Conservation (phyloP, 2,113 vertebrate species). For the Bostrychus sinensis region DNA sequence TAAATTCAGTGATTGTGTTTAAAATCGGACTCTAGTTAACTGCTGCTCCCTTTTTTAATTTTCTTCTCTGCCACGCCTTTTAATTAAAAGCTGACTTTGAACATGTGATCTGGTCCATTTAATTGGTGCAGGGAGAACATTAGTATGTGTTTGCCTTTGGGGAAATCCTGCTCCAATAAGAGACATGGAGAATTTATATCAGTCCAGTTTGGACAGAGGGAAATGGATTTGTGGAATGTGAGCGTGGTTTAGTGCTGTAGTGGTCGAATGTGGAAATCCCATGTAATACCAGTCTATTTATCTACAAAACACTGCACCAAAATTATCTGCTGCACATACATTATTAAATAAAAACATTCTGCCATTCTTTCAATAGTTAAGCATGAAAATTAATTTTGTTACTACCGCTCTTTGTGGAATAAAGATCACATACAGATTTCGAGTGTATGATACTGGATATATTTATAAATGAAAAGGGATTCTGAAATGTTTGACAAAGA, state of each 20-base stretch:
- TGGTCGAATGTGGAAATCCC: slow-evolving; percentile 43
- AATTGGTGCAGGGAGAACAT: slow-evolving; percentile 48
- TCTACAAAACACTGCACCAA: slow-evolving; percentile 22
- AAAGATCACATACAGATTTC: no score
- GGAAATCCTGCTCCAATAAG: slow-evolving; percentile 32
- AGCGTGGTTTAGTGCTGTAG: slow-evolving; percentile 38
- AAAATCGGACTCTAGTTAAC: slow-evolving; percentile 28
- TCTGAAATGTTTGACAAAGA: not conserved
- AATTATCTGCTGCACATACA: slow-evolving; percentile 10
- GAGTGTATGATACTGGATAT: no score
- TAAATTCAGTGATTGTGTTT: slow-evolving; percentile 1
- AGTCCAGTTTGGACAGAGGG: slow-evolving; percentile 31
- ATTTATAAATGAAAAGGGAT: no score
- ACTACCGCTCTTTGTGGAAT: no score
- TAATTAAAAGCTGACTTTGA: slow-evolving; percentile 59
- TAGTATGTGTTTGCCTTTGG: slow-evolving; percentile 29
- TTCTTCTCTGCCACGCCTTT: slow-evolving; percentile 32
- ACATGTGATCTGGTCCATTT: slow-evolving; percentile 61
- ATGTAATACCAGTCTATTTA: slow-evolving; percentile 20
- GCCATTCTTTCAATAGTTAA: no score
- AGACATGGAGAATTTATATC: slow-evolving; percentile 37
- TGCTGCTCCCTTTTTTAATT: slow-evolving; percentile 7
- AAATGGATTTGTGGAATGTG: slow-evolving; percentile 47
- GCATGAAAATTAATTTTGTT: no score
- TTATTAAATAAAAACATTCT: no score